Percentiles rank a stretch among this genome's conserved stretches.
Evolutionary conservation across 2,888 invertebrate genomes (phyloP).

Genomic region (Mycalesis mineus): DNA sequence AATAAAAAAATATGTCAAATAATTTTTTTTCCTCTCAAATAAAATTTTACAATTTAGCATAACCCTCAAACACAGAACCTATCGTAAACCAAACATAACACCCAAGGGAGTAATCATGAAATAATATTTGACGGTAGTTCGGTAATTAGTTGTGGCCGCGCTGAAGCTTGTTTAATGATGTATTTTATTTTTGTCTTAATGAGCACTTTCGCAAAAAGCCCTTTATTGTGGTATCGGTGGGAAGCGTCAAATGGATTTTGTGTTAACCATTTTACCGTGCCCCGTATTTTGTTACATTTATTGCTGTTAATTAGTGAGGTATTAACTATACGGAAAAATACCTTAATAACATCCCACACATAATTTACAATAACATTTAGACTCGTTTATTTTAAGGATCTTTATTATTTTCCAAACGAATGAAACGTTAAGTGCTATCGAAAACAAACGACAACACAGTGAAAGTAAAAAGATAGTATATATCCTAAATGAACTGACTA

Average conservation of each 20-base stretch:
- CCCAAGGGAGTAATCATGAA: background rate
- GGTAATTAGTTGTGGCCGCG: conserved; percentile 39
- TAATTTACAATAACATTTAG: no score
- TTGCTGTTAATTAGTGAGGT: conserved; percentile 3
- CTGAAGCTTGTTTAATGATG: conserved; percentile 44
- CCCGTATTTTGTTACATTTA: background rate
- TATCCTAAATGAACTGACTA: no score
- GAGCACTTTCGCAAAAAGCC: conserved; percentile 53
- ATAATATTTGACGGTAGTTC: conserved; percentile 10
- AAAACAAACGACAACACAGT: no score
- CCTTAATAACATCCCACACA: background rate
- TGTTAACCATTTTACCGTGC: background rate
- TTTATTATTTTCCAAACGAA: no score
- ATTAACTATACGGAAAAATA: background rate
- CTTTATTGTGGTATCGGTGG: conserved; percentile 27
- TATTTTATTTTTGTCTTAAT: conserved; percentile 53
- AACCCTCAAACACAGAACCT: no score
- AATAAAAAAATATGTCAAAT: no score
- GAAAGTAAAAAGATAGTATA: no score
- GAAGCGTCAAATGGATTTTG: conserved; percentile 7
- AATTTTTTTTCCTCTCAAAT: no score
- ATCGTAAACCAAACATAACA: no score
- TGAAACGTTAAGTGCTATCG: no score
- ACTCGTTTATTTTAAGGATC: no score
- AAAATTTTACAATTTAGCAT: no score